A percentile compares a stretch with the other conserved stretches of the same genome.
Conservation (phyloP, 2,113 vertebrate genomes). For the Kryptolebias marmoratus region DNA sequence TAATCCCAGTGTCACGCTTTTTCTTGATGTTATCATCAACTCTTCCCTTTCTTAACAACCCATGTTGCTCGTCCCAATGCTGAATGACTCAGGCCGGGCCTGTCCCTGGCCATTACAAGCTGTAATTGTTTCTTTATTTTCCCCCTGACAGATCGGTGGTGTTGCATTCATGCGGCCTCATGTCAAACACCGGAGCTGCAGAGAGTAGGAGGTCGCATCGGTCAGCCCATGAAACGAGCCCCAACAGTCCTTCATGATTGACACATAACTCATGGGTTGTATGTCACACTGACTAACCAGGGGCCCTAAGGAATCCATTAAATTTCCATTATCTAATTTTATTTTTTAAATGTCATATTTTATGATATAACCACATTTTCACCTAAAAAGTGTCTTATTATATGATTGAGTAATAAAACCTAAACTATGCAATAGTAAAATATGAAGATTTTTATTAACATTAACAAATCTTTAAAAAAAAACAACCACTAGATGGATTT, state of each 20-base stretch:
- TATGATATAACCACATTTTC: no score
- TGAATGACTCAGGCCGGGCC: constrained; percentile 59
- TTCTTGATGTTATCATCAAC: constrained; percentile 68
- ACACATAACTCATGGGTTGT: constrained; percentile 32
- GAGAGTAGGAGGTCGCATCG: constrained; percentile 37
- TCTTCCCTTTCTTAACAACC: constrained; percentile 19
- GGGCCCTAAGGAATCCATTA: no score
- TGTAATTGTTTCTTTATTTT: constrained; percentile 75
- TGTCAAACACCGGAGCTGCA: constrained; percentile 40
- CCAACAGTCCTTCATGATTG: constrained; percentile 30
- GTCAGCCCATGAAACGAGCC: constrained; percentile 29
- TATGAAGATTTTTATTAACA: no score
- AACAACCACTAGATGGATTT: no score
- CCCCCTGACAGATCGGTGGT: constrained; percentile 19
- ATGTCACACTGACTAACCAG: constrained; percentile 1
- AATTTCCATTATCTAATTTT: no score
- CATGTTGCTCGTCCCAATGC: constrained; percentile 17
- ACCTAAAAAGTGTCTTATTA: no score
- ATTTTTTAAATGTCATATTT: no score
- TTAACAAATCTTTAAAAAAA: no score
- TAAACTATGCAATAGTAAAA: no score
- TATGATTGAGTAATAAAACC: no score
- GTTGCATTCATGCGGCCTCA: constrained; percentile 28
- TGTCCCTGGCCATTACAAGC: constrained; percentile 63
- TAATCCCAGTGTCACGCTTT: constrained; percentile 31